These are phyloP conservation scores for Ernsta delagoae DNA, from an alignment of 2,888 invertebrate genomes.

Conservation along the genomic window DNA sequence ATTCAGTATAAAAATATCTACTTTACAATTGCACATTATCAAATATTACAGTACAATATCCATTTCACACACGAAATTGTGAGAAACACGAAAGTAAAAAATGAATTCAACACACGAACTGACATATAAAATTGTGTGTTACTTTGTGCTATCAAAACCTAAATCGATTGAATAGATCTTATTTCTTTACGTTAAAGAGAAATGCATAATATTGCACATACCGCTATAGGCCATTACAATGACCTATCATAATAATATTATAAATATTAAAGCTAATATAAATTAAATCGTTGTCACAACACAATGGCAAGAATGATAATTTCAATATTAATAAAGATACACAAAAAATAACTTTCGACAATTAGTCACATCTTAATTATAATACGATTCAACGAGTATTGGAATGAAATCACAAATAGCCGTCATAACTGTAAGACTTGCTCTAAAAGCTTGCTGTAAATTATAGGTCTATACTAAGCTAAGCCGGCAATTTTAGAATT, in stretches of 20 bases:
- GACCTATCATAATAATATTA: no score
- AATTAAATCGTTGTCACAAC: constrained; percentile 54
- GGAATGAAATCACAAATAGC: constrained; percentile 53
- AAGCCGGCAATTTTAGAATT: no score
- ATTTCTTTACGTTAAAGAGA: constrained; percentile 8
- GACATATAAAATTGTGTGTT: constrained; percentile 36
- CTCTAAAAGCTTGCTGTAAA: no score
- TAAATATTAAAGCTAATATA: constrained; percentile 27
- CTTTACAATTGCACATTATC: not conserved
- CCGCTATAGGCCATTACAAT: constrained; percentile 35
- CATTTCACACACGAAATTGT: not conserved
- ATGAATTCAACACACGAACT: constrained; percentile 13
- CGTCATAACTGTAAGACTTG: not conserved
- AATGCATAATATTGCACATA: constrained; percentile 39
- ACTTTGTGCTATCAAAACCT: constrained; percentile 35
- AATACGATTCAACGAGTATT: no score
- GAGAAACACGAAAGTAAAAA: not conserved
- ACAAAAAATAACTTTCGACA: no score
- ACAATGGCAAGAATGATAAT: constrained; percentile 58
- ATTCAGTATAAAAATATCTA: constrained; percentile 16
- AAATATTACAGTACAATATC: not conserved
- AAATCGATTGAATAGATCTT: constrained; percentile 2
- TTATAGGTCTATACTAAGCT: no score
- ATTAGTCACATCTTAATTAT: no score
- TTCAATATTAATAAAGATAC: constrained; percentile 17